A percentile compares a stretch with the other conserved stretches of the same genome.
phyloP scores from a whole-genome alignment of 2,797 vertebrate genomes.

The Otus scops region DNA sequence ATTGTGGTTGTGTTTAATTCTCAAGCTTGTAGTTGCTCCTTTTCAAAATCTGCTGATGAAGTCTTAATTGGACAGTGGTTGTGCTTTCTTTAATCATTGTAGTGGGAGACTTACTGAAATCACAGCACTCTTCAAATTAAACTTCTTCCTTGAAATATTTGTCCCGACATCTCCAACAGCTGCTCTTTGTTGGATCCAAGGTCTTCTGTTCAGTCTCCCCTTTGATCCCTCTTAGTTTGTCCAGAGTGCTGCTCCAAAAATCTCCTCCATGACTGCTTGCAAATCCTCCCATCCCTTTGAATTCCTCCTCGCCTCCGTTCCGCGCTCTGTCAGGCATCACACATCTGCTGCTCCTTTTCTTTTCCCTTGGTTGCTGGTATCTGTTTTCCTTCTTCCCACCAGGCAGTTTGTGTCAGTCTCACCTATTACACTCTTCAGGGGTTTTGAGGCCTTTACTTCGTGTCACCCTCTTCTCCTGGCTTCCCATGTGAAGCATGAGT shows the following conservation, averaged over 20 bases:
- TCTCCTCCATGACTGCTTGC: background rate
- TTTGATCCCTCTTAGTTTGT: background rate
- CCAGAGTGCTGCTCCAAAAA: background rate
- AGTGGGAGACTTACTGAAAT: background rate
- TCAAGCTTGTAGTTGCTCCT: background rate
- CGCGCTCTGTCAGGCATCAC: rapidly evolving
- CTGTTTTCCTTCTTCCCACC: background rate
- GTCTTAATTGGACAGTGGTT: background rate
- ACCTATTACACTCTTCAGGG: background rate
- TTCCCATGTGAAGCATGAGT: background rate
- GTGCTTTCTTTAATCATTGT: background rate
- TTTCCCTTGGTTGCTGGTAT: background rate
- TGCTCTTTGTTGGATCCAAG: background rate
- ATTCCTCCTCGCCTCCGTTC: background rate
- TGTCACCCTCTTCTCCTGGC: background rate
- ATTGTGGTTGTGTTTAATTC: background rate
- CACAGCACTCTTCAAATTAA: background rate
- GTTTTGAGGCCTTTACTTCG: background rate
- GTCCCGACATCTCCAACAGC: background rate
- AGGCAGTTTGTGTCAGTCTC: background rate
- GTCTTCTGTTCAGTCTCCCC: background rate
- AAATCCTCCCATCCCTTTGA: background rate
- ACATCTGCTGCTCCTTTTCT: background rate
- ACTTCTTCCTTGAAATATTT: background rate
- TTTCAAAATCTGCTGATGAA: background rate